Evolutionary conservation across 2,888 invertebrate species (phyloP), one percentile per base, ranked within the genome.

Genomic region (Piscicola geometra): DNA sequence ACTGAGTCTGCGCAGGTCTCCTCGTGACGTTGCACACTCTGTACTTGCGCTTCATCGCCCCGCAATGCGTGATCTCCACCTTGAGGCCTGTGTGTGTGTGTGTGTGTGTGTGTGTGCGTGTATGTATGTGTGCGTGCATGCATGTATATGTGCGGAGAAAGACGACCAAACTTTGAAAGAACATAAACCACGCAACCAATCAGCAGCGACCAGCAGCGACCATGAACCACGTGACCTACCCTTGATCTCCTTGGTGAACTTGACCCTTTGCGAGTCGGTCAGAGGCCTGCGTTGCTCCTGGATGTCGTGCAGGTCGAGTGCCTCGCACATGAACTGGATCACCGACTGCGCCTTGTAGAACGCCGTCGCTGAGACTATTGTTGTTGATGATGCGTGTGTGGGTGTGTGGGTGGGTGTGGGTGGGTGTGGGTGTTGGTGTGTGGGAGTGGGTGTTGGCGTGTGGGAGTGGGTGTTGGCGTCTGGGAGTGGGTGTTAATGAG

Each of bases 331-430:
- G 86, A 99, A 99, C 87, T 99, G 98, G 86, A 98, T 98, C 78
- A 99, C 99, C 71, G 98, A 96, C 87, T 99, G 99, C 71, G 98
- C 94, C 88, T 99, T 99, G 88, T 99, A 99, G 87, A 99, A 99
- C 78, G 99, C 99, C 81, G 99, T 99, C 69, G 99, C 99, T 80
- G 98, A 99, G 76, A 99, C 98, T 64, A 41, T 41, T 41, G 15
- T 41, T 41, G 41, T 41, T 41, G n/a, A n/a, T n/a, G n/a, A n/a
- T n/a, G n/a, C n/a, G n/a, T n/a, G n/a, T n/a, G n/a, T n/a, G n/a
- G n/a, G n/a, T n/a, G n/a, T n/a, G n/a, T n/a, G n/a, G n/a, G n/a
- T n/a, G n/a, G n/a, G n/a, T n/a, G n/a, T n/a, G n/a, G n/a, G n/a
- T n/a, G n/a, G n/a, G n/a, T n/a, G n/a, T n/a, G n/a, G n/a, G n/a